Percentiles rank a stretch among this genome's conserved stretches.
These are phyloP conservation scores for Zaprionus vittiger DNA, from an alignment of 1,140 invertebrate species.

Conservation along the genomic window DNA sequence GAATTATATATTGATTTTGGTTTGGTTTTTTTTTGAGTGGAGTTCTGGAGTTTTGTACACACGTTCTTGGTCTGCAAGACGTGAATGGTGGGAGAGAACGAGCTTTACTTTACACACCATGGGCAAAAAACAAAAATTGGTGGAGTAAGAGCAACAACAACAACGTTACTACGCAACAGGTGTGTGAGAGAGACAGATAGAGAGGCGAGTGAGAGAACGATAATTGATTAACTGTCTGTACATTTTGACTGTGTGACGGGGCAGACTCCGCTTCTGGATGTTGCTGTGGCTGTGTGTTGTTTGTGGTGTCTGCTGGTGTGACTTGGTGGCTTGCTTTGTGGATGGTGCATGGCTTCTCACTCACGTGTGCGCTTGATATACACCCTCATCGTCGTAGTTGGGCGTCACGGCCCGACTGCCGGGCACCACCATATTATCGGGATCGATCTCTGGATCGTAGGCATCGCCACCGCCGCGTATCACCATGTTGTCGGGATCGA, in stretches of 20 bases:
- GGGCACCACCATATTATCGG: slow-evolving; percentile 81
- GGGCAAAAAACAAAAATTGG: slow-evolving; percentile 48
- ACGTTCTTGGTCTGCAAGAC: slow-evolving; percentile 76
- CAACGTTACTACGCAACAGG: slow-evolving; percentile 64
- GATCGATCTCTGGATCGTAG: slow-evolving; percentile 76
- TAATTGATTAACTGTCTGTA: slow-evolving; percentile 67
- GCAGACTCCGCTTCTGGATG: slow-evolving; percentile 29
- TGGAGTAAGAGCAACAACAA: slow-evolving; percentile 59
- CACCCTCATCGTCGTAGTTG: slow-evolving; percentile 72
- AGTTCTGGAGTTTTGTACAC: slow-evolving; percentile 52
- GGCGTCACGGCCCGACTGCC: slow-evolving; percentile 79
- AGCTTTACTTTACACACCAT: slow-evolving; percentile 48
- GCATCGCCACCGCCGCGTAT: slow-evolving; percentile 74
- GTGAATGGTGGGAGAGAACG: slow-evolving; percentile 20
- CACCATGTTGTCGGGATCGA: slow-evolving; percentile 82
- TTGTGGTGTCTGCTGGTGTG: slow-evolving; percentile 37
- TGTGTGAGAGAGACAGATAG: slow-evolving; percentile 38
- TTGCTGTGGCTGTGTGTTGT: slow-evolving; percentile 15
- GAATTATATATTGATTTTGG: slow-evolving; percentile 23
- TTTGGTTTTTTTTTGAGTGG: slow-evolving; percentile 8
- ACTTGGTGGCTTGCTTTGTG: slow-evolving; percentile 7
- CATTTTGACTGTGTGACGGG: slow-evolving; percentile 54
- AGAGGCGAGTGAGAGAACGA: slow-evolving; percentile 39
- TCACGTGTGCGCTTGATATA: slow-evolving; percentile 84
- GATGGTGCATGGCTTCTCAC: slow-evolving; percentile 56